Conservation (phyloP, 2,888 invertebrate species). For the Brachypterus glaber region DNA sequence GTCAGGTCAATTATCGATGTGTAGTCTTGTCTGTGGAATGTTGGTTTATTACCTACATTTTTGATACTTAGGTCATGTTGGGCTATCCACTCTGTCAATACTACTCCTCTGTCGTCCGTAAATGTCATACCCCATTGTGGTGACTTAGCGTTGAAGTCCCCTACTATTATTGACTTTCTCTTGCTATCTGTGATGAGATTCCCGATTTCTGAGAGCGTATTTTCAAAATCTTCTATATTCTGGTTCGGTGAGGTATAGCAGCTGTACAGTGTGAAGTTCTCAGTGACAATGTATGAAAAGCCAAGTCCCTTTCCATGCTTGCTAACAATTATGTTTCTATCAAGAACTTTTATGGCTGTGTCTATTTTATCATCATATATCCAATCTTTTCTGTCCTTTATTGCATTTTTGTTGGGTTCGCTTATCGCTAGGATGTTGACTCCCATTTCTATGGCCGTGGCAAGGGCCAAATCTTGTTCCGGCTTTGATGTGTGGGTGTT, state of each 20-base stretch:
- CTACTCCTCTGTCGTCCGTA: slow-evolving; percentile 11
- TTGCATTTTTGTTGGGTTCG: neutral
- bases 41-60: slow-evolving; percentile 12
- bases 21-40: slow-evolving; percentile 14
- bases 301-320: slow-evolving; percentile 1
- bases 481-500: neutral
- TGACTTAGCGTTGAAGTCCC: slow-evolving; percentile 15
- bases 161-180: slow-evolving; percentile 11
- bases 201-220: slow-evolving; percentile 12
- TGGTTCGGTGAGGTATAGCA: slow-evolving; percentile 9
- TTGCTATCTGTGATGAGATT: slow-evolving; percentile 5
- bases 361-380: neutral
- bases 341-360: neutral
- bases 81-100: slow-evolving; percentile 14
- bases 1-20: slow-evolving; percentile 19
- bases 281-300: neutral
- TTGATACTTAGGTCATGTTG: slow-evolving; percentile 6
- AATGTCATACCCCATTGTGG: slow-evolving; percentile 16
- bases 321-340: neutral
- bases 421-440: too few species aligned
- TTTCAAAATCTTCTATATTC: slow-evolving; percentile 13
- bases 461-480: neutral
- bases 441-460: neutral
- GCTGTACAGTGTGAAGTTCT: slow-evolving; percentile 3
- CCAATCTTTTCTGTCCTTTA: neutral